phyloP scores from a whole-genome alignment of 2,888 invertebrate species.

The Leucophenga montana region DNA sequence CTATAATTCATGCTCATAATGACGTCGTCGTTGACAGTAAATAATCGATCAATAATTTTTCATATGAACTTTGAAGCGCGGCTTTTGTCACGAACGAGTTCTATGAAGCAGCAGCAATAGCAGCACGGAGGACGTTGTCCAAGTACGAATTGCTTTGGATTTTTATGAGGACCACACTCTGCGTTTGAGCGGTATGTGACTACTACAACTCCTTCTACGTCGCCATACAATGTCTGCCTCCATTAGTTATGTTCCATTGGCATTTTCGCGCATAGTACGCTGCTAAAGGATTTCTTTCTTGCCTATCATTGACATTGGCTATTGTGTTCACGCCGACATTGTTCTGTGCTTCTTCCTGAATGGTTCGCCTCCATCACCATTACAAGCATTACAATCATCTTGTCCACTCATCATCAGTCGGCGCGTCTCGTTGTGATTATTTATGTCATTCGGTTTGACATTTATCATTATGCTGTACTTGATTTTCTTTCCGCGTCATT shows the following conservation, averaged over 20 bases:
- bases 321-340: not conserved
- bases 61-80: not conserved
- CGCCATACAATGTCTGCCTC: not conserved
- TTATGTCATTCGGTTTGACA: constrained; percentile 68
- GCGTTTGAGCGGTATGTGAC: not conserved
- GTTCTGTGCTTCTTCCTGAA: not conserved
- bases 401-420: not conserved
- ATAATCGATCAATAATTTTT: constrained; percentile 70
- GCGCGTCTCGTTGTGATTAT: constrained; percentile 62
- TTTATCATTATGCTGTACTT: constrained; percentile 58
- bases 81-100: not conserved
- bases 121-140: no score
- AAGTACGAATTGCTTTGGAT: not conserved
- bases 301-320: constrained; percentile 14
- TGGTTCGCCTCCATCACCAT: not conserved
- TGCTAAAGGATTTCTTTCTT: constrained; percentile 34
- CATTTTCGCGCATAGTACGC: constrained; percentile 11
- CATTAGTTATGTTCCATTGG: not conserved
- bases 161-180: constrained; percentile 7
- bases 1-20: not conserved
- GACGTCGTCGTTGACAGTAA: constrained; percentile 56
- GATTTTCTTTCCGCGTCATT: no score
- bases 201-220: not conserved
- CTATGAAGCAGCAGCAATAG: not conserved
- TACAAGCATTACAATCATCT: not conserved